Conservation (phyloP, 2,113 vertebrate species). For the Perca schrenkii region DNA sequence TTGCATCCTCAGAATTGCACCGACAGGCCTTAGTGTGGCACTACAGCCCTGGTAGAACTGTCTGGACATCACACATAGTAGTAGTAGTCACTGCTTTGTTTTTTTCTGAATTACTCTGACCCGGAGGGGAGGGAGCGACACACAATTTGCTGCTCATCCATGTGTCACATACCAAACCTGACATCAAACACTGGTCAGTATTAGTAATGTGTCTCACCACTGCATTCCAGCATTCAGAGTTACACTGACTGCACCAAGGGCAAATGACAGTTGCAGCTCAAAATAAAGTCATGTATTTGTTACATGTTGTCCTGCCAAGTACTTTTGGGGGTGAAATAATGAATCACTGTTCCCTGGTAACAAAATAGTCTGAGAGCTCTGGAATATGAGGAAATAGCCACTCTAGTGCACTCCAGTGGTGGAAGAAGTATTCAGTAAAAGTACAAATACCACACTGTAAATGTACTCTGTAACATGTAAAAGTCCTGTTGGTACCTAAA, state of each 20-base stretch:
- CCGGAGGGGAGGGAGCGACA: background rate
- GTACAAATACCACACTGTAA: no score
- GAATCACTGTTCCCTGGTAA: background rate
- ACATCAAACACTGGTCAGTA: slow-evolving; percentile 41
- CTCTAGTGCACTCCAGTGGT: no score
- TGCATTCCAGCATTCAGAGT: slow-evolving; percentile 6
- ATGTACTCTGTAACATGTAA: no score
- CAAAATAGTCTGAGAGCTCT: no score
- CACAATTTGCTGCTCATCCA: slow-evolving; percentile 51
- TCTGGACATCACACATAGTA: background rate
- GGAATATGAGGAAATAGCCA: background rate
- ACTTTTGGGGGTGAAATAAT: background rate
- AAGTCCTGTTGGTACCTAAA: no score
- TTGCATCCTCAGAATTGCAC: background rate
- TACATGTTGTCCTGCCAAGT: background rate
- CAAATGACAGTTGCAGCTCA: background rate
- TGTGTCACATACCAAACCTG: slow-evolving; percentile 61
- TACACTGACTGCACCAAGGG: background rate
- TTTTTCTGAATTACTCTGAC: slow-evolving; percentile 8
- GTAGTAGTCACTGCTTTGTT: background rate
- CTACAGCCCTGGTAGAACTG: background rate
- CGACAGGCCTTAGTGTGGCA: background rate
- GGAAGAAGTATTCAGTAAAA: no score
- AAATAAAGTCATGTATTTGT: background rate
- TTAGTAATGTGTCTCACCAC: slow-evolving; percentile 11